Conservation (phyloP, 1,140 invertebrate species). For the Drosophila ercepeae region DNA sequence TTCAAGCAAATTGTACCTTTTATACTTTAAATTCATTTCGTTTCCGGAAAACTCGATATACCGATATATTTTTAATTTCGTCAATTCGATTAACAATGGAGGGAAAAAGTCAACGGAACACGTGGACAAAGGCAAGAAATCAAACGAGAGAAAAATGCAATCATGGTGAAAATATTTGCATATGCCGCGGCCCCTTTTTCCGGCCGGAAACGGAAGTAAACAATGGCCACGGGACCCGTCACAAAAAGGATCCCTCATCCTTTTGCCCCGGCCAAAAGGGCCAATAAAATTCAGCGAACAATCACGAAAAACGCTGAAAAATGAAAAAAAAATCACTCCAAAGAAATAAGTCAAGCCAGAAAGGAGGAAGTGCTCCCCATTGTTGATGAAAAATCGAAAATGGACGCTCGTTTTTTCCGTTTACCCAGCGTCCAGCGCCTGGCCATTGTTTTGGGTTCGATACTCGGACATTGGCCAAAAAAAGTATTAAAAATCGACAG, state of each 20-base stretch:
- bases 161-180: constrained; percentile 80
- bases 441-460: constrained; percentile 42
- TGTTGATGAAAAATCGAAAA: constrained; percentile 64
- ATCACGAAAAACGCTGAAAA: constrained; percentile 22
- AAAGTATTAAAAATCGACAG: constrained; percentile 4
- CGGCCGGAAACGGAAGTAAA: constrained; percentile 76
- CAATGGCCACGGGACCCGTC: constrained; percentile 55
- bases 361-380: constrained; percentile 26
- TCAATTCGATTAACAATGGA: constrained; percentile 54
- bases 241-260: constrained; percentile 35
- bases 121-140: constrained; percentile 33
- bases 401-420: constrained; percentile 57
- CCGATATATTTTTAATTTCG: constrained; percentile 52
- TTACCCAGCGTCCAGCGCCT: constrained; percentile 34
- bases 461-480: constrained; percentile 17
- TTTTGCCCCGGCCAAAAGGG: constrained; percentile 38
- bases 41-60: constrained; percentile 19
- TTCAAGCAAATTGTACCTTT: not conserved
- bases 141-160: constrained; percentile 68
- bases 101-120: constrained; percentile 16
- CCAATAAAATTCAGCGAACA: constrained; percentile 62
- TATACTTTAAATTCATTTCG: constrained; percentile 40
- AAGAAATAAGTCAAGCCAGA: constrained; percentile 37
- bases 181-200: constrained; percentile 41
- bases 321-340: constrained; percentile 14